Conservation (phyloP, 1,140 invertebrate genomes). For the Orius laevigatus region DNA sequence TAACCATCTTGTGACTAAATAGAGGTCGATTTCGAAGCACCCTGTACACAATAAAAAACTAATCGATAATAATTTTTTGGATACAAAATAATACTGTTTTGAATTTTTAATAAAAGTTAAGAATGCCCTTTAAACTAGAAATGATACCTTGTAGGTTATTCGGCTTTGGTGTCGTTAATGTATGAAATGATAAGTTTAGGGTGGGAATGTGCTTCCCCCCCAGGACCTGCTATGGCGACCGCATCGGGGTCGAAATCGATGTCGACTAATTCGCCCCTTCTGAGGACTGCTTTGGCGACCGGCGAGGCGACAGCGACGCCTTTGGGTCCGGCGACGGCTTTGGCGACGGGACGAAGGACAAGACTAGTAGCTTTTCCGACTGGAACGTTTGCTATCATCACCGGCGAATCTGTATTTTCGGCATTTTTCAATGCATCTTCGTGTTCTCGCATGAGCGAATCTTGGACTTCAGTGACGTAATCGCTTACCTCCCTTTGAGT, state of each 20-base stretch:
- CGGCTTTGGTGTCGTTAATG: constrained; percentile 10
- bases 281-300: constrained; percentile 36
- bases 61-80: too few species aligned
- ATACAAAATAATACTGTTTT: too few species aligned
- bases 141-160: neutral
- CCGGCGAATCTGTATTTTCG: neutral
- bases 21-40: too few species aligned
- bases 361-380: constrained; percentile 26
- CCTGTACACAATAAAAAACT: too few species aligned
- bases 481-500: constrained; percentile 1
- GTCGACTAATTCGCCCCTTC: constrained; percentile 32
- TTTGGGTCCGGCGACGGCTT: constrained; percentile 39
- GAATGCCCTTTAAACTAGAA: too few species aligned
- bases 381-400: neutral
- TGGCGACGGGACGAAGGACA: constrained; percentile 41
- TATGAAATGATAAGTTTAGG: constrained; percentile 33
- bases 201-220: constrained; percentile 48
- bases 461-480: constrained; percentile 5
- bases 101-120: too few species aligned
- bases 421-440: neutral
- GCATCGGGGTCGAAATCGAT: constrained; percentile 44
- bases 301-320: constrained; percentile 48
- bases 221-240: constrained; percentile 48
- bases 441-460: constrained; percentile 1
- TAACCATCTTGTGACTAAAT: too few species aligned